Evolutionary conservation across 2,888 invertebrate genomes (phyloP), one percentile per base, ranked within the genome.

Genomic region (Apamea monoglypha): DNA sequence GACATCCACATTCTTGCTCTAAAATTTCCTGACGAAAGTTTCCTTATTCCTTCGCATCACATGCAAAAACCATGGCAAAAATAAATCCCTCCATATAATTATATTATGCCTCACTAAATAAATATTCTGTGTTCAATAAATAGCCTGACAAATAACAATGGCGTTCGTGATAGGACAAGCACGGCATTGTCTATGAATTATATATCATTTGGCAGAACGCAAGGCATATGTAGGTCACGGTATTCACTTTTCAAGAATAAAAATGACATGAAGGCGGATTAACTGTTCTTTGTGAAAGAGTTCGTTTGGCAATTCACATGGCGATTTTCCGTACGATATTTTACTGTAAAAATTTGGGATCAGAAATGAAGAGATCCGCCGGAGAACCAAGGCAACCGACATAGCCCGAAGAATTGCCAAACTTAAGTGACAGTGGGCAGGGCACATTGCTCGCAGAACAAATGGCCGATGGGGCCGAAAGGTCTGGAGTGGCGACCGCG

Each of bases 131-230:
- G 25, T 32, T 40, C 21, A 36, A 59, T 53, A 47, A 69, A 63
- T 68, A 56, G 75, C 63, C 18, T 47, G 76, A 69, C 68, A 81
- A 75, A 75, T 56, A 56, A 81, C 10, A 75, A 32, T 5, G 25
- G 12, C 1, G n/a, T 32, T 70, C 81, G 69, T 81, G 81, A 82
- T 76, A 82, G 76, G 32, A 82, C 82, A 82, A 3, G 2, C 40
- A 76, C 70, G 32, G 47, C 68, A n/a, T 6, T 53, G 47, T 21
- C 56, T n/a, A 69, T 81, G 81, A 81, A 81, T 81, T 66, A 81
- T 68, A 68, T n/a, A 81, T 77, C 10, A 61, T 53, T 82, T 72
- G 53, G 76, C 59, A 78, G 25, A 77, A 16, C 80, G 76, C 61
- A 59, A 76, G n/a, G 18, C 16, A 16, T 76, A 81, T 14, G 56